Evolutionary conservation across 2,888 invertebrate species (phyloP).

Genomic region (Heliconius erato): DNA sequence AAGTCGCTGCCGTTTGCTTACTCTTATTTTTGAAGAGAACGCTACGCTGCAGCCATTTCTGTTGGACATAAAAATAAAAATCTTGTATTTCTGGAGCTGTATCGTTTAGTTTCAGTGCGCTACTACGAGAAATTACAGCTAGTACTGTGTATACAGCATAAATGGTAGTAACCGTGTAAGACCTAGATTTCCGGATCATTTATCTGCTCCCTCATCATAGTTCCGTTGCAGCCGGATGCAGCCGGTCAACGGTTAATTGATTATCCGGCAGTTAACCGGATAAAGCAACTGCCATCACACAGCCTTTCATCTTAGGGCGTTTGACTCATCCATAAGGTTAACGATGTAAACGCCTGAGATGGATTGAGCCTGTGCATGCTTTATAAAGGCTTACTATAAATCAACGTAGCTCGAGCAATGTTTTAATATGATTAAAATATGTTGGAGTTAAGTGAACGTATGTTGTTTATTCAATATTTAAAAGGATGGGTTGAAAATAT

Average conservation of each 20-base stretch:
- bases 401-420: conserved; percentile 1
- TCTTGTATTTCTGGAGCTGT: conserved; percentile 39
- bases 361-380: conserved; percentile 31
- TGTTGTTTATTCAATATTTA: background rate
- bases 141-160: conserved; percentile 44
- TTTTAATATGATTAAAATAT: conserved; percentile 23
- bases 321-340: conserved; percentile 44
- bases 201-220: conserved; percentile 76
- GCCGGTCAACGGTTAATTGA: conserved; percentile 82
- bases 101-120: conserved; percentile 36
- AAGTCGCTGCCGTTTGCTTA: conserved; percentile 25
- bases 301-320: conserved; percentile 51
- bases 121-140: conserved; percentile 42
- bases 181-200: conserved; percentile 74
- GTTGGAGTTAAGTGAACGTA: background rate
- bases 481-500: no score
- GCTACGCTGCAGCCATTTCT: conserved; percentile 37
- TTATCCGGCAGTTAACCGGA: conserved; percentile 75
- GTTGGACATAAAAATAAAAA: conserved; percentile 44
- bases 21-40: conserved; percentile 39
- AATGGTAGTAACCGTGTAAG: conserved; percentile 56
- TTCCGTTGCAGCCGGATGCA: conserved; percentile 80
- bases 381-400: conserved; percentile 25
- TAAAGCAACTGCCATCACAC: conserved; percentile 53
- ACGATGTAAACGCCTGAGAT: conserved; percentile 41